Evolutionary conservation across 2,888 invertebrate genomes (phyloP).

Genomic region (Sipha maydis): DNA sequence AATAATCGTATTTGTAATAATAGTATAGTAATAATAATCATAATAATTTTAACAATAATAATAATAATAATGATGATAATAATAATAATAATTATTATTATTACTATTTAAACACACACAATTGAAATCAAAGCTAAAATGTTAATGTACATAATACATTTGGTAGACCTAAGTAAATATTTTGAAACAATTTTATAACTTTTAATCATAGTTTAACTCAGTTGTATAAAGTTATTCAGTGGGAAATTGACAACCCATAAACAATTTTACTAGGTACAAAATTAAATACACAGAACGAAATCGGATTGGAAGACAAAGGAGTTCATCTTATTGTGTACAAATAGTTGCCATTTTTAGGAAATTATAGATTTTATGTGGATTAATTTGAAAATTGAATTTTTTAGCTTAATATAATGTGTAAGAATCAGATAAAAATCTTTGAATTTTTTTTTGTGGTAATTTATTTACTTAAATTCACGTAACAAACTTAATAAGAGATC

Average conservation of each 20-base stretch:
- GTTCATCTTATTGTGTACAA: slow-evolving; percentile 58
- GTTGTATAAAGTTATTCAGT: slow-evolving; percentile 32
- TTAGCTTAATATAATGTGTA: neutral
- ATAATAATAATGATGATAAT: slow-evolving; percentile 54
- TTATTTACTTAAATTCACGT: neutral
- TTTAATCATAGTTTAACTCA: slow-evolving; percentile 28
- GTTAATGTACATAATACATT: slow-evolving; percentile 53
- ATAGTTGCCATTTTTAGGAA: slow-evolving; percentile 28
- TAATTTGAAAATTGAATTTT: neutral
- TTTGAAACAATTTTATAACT: slow-evolving; percentile 46
- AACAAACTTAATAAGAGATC: slow-evolving; percentile 3
- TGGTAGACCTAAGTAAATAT: slow-evolving; percentile 56
- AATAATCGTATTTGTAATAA: slow-evolving; percentile 45
- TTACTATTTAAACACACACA: slow-evolving; percentile 55
- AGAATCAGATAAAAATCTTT: neutral
- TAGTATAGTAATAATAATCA: slow-evolving; percentile 44
- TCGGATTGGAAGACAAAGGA: slow-evolving; percentile 60
- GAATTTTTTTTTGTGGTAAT: neutral
- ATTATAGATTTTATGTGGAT: neutral
- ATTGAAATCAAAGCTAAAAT: slow-evolving; percentile 51
- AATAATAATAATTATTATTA: neutral
- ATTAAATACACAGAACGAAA: slow-evolving; percentile 57
- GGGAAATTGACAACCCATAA: slow-evolving; percentile 42
- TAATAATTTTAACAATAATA: slow-evolving; percentile 33
- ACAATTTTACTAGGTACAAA: slow-evolving; percentile 51